Percentiles rank a stretch among this genome's conserved stretches.
Evolutionary conservation across 2,113 vertebrate genomes (phyloP).

Genomic region (Zosterops lateralis): DNA sequence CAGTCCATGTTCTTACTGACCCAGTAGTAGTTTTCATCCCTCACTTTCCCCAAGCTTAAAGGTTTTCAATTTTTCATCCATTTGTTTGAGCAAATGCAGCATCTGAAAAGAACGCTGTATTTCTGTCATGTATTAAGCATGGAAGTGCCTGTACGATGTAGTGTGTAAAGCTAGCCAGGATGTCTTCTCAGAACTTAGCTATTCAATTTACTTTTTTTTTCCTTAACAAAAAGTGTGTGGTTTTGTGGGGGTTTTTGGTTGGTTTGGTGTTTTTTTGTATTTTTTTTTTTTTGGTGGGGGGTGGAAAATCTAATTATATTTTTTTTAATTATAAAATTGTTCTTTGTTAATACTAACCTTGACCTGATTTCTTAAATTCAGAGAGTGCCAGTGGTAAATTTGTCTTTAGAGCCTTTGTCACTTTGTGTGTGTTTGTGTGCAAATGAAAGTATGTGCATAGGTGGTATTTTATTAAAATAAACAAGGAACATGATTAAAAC

Average conservation of each 20-base stretch:
- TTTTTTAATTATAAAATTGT: slow-evolving; percentile 60
- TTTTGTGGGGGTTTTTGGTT: neutral
- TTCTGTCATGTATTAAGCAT: neutral
- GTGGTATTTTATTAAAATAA: neutral
- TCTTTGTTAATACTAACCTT: slow-evolving; percentile 34
- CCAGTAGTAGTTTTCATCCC: neutral
- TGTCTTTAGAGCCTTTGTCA: neutral
- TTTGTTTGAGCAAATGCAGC: neutral
- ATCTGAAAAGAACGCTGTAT: neutral
- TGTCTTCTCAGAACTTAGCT: neutral
- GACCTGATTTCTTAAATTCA: slow-evolving; percentile 46
- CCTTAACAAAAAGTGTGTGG: neutral
- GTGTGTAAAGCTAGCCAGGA: neutral
- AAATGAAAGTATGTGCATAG: neutral
- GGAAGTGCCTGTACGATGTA: neutral
- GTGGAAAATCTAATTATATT: slow-evolving; percentile 41
- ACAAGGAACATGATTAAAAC: neutral
- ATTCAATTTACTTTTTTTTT: slow-evolving; percentile 9
- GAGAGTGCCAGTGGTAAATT: neutral
- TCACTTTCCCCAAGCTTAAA: neutral
- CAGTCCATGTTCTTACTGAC: neutral
- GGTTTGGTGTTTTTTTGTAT: too few relatives aligned
- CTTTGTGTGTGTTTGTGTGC: neutral
- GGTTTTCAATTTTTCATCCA: neutral
- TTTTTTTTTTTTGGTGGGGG: too few relatives aligned